A percentile compares a stretch with the other conserved stretches of the same genome.
Conservation (phyloP, 2,888 invertebrate genomes). For the Epirrita christyi region DNA sequence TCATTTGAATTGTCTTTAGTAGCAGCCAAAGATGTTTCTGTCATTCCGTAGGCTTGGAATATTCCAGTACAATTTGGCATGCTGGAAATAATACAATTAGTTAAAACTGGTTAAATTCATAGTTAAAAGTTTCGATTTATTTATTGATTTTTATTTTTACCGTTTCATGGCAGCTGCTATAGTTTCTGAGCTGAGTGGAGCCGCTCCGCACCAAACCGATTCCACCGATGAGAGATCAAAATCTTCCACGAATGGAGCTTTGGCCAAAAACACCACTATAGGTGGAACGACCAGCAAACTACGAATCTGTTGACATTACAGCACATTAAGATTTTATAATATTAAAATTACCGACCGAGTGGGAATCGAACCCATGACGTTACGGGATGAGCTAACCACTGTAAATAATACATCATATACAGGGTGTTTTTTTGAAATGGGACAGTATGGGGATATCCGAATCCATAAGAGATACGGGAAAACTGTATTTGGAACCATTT, state of each 20-base stretch:
- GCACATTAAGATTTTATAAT: not conserved
- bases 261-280: slow-evolving; percentile 64
- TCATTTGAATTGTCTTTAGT: slow-evolving; percentile 53
- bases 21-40: slow-evolving; percentile 64
- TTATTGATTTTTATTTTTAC: slow-evolving; percentile 39
- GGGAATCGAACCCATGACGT: no score
- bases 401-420: no score
- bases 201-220: slow-evolving; percentile 63
- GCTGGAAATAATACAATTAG: slow-evolving; percentile 40
- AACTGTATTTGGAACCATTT: no score
- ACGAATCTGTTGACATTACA: slow-evolving; percentile 50
- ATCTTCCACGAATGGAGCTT: slow-evolving; percentile 58
- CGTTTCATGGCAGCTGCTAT: slow-evolving; percentile 59
- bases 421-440: no score
- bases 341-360: no score
- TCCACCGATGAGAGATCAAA: slow-evolving; percentile 63
- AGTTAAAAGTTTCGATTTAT: no score
- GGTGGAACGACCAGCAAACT: slow-evolving; percentile 62
- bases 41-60: slow-evolving; percentile 72
- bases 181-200: slow-evolving; percentile 63
- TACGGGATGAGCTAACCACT: no score
- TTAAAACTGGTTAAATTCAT: no score
- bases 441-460: no score
- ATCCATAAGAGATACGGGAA: no score
- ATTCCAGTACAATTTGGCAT: slow-evolving; percentile 63